Conservation (phyloP, 2,888 invertebrate genomes). For the Caenorhabditis sulstoni region DNA sequence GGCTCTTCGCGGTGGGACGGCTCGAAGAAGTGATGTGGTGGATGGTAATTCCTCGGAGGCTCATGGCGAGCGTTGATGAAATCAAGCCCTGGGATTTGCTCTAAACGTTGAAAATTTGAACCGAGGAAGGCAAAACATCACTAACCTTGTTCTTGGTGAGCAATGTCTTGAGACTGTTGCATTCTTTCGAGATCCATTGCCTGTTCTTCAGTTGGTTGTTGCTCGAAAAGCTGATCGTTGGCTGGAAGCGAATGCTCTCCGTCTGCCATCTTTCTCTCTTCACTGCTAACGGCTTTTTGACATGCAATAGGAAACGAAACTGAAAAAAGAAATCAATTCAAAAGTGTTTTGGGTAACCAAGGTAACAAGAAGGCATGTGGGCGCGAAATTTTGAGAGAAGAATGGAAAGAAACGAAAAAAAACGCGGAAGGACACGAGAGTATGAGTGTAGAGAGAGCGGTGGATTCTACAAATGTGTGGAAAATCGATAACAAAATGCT, state of each 20-base stretch:
- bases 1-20: neutral
- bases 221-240: constrained; percentile 32
- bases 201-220: constrained; percentile 1
- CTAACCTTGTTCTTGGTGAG: neutral
- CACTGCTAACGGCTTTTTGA: constrained; percentile 11
- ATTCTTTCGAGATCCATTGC: neutral
- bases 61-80: too few relatives aligned
- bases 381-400: neutral
- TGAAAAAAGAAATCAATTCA: constrained; percentile 8
- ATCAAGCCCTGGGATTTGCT: too few relatives aligned
- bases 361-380: neutral
- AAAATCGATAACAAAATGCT: neutral
- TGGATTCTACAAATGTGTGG: neutral
- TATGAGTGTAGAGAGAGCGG: neutral
- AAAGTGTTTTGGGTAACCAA: neutral
- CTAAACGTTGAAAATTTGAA: too few relatives aligned
- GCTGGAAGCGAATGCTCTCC: constrained; percentile 24
- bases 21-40: neutral
- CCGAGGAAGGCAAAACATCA: too few relatives aligned
- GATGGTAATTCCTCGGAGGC: neutral
- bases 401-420: neutral
- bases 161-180: neutral
- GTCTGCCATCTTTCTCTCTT: constrained; percentile 31
- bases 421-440: neutral
- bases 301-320: constrained; percentile 40